A percentile compares a stretch with the other conserved stretches of the same genome.
Conservation (phyloP, 1,140 invertebrate genomes). For the Acromyrmex heyeri region DNA sequence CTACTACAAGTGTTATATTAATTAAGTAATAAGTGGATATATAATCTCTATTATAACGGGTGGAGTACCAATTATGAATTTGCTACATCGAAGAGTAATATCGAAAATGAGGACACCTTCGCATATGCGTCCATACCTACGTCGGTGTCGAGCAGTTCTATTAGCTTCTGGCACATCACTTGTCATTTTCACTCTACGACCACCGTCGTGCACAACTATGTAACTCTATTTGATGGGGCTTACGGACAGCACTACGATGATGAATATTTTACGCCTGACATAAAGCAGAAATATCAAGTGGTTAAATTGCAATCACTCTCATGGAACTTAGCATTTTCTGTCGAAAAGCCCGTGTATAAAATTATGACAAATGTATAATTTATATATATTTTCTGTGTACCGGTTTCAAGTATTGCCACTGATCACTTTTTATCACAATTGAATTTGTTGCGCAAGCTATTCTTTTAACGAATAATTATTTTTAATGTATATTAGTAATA, state of each 20-base stretch:
- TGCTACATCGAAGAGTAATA: constrained; percentile 8
- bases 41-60: background rate
- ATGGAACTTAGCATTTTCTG: background rate
- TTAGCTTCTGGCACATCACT: constrained; percentile 43
- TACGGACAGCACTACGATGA: constrained; percentile 17
- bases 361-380: background rate
- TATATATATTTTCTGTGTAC: constrained; percentile 7
- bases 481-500: background rate
- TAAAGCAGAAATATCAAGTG: constrained; percentile 17
- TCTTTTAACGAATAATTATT: background rate
- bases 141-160: constrained; percentile 25
- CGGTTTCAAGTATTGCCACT: background rate
- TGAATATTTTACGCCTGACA: constrained; percentile 36
- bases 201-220: constrained; percentile 24
- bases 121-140: background rate
- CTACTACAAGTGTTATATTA: background rate
- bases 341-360: background rate
- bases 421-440: background rate
- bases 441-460: background rate
- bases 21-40: background rate
- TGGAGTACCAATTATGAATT: constrained; percentile 17
- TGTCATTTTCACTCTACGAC: constrained; percentile 52
- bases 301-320: background rate
- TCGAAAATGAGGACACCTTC: constrained; percentile 34
- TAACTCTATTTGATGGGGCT: constrained; percentile 33